Evolutionary conservation across 2,113 vertebrate genomes (phyloP), one percentile per base, ranked within the genome.

Genomic region (Phylloscopus trochiloides): DNA sequence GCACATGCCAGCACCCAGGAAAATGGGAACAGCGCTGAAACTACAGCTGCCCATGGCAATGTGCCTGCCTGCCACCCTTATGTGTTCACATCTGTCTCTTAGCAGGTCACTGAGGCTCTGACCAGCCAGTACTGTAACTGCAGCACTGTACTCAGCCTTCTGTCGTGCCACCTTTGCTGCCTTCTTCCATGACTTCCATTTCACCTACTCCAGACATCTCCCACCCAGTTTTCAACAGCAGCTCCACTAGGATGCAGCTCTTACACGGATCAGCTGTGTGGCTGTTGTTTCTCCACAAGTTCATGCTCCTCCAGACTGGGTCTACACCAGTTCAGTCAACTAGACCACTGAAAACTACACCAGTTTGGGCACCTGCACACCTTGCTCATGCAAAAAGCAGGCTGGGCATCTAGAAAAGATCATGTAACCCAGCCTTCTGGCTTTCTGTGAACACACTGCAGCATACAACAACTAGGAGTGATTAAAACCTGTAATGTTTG

Each of bases 161-260:
- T 24, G 1, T 1, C 0, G 0, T 17, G 34, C 42, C 65, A 65
- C 10, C 31, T 31, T 34, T 4, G 0, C 12, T 65, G 32, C 40
- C 42, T 36, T 47, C 34, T 32, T 17, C 50, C 28, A 21, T 0
- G 9, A 67, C 32, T 67, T 34, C 22, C 17, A 22, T 42, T 70
- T 71, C 42, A 62, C 28, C 25, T 9, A 6, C 66, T 42, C 29
- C 52, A 59, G 24, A 38, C 48, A 79, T 7, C 34, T 74, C 85
- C 59, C 24, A 12, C 26, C 0, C 24, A 14, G 14, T 43, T 61
- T 90, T 31, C 12, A 21, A 54, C 43, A 86, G 52, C 66, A 75
- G 57, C 40, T 59, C 32, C 45, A 9, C 32, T 14, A 9, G 7
- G 20, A 43, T 52, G 70, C 7, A 43, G 43, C 70, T 78, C 17